Conservation (phyloP, 2,888 invertebrate species). For the Zootermopsis nevadensis region DNA sequence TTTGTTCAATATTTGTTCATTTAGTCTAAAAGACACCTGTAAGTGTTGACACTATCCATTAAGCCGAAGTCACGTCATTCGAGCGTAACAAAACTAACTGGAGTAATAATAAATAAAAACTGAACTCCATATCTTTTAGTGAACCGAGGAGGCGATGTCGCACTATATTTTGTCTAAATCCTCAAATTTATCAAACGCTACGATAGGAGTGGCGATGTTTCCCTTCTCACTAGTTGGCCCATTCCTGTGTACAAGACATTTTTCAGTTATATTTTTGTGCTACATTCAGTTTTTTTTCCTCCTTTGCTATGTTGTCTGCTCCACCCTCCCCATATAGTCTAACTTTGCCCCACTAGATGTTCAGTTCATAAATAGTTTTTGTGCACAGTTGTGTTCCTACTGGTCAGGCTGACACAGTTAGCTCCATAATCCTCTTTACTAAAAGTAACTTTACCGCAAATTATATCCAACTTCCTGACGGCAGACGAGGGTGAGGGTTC, state of each 20-base stretch:
- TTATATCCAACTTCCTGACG: not conserved
- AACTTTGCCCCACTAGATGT: not conserved
- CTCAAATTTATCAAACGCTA: conserved; percentile 11
- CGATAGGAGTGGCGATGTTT: not conserved
- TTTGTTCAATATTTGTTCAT: no score
- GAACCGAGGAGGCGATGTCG: not conserved
- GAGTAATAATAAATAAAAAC: not conserved
- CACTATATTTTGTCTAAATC: not conserved
- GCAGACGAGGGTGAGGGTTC: not conserved
- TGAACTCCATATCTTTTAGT: not conserved
- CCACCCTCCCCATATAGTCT: not conserved
- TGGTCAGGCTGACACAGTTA: not conserved
- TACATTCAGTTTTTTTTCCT: not conserved
- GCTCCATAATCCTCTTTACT: not conserved
- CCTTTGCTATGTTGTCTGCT: not conserved
- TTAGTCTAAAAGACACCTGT: no score
- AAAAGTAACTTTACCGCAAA: not conserved
- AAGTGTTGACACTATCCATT: no score
- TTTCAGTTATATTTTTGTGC: not conserved
- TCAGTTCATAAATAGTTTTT: conserved; percentile 16
- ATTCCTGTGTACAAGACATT: not conserved
- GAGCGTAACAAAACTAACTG: not conserved
- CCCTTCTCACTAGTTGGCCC: not conserved
- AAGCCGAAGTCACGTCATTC: no score
- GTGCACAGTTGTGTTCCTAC: conserved; percentile 6